Evolutionary conservation across 1,140 invertebrate genomes (phyloP), one percentile per base, ranked within the genome.

Genomic region (Pristionchus pacificus): DNA sequence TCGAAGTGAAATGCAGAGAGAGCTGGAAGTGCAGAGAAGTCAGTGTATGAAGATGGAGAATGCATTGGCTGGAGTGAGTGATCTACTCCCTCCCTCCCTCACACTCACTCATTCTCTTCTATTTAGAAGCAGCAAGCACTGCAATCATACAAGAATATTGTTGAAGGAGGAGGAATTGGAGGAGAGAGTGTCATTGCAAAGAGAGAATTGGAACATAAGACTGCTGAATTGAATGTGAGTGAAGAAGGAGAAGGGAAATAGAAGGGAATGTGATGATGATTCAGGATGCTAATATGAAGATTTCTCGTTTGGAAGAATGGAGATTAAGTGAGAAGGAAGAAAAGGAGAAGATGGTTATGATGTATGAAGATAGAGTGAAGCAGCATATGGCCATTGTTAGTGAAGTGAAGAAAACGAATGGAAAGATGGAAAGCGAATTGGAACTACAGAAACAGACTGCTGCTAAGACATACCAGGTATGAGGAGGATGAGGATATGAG

Each of bases 291-390:
- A n/a, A n/a, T n/a, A n/a, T n/a, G n/a, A n/a, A n/a, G n/a, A n/a
- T n/a, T n/a, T n/a, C n/a, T n/a, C n/a, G n/a, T n/a, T n/a, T 49
- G 38, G 38, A 49, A 49, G 38, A 49, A 49, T 49, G 38, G 38
- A 49, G 38, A 19, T 10, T 10, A 49, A 19, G 19, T 10, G 38
- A 49, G 38, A 49, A 49, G 19, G 38, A 49, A 49, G 38, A 49
- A 19, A 49, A 49, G 19, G 38, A 49, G 19, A 49, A 19, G 19
- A 6, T 49, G 6, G 19, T 49, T 49, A 49, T 6, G 38, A 49
- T 19, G 19, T 49, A 49, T 49, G 38, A 49, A 49, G 38, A 49
- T 10, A 49, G 38, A 49, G 38, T 49, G 6, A 19, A 49, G 6
- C 6, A 6, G 6, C 38, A 49, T 10, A 10, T 49, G 38, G 19